phyloP scores from a whole-genome alignment of 2,113 vertebrate species.

The Lophura nycthemera region DNA sequence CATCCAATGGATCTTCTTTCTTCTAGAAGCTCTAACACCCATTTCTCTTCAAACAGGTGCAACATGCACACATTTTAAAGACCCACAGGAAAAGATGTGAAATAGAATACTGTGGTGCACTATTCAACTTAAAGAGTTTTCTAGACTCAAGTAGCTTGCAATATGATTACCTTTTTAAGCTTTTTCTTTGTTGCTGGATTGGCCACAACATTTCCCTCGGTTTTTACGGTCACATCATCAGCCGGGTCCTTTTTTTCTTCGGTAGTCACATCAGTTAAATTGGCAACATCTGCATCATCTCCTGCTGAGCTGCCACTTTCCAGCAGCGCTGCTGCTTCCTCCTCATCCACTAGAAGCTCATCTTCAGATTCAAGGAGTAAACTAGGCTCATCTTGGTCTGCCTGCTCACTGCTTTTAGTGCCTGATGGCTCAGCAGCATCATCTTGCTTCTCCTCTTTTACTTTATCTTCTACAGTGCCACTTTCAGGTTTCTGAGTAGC shows the following conservation, averaged over 20 bases:
- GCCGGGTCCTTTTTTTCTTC: constrained; percentile 76
- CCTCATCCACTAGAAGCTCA: constrained; percentile 82
- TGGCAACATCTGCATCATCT: constrained; percentile 80
- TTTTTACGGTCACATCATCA: constrained; percentile 73
- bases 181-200: constrained; percentile 77
- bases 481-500: constrained; percentile 75
- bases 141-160: not conserved
- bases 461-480: constrained; percentile 75
- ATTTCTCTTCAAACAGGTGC: not conserved
- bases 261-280: constrained; percentile 73
- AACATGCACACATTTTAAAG: not conserved
- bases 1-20: not conserved
- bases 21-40: not conserved
- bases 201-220: constrained; percentile 60
- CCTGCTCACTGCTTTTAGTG: constrained; percentile 73
- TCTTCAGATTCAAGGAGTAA: constrained; percentile 83
- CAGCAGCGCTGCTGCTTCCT: constrained; percentile 81
- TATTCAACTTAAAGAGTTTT: not conserved
- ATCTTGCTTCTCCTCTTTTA: constrained; percentile 77
- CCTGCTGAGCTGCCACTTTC: constrained; percentile 83
- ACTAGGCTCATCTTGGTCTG: constrained; percentile 76
- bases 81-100: not conserved
- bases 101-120: accelerated
- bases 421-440: constrained; percentile 72
- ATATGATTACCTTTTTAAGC: constrained; percentile 77